Evolutionary conservation across 2,888 invertebrate genomes (phyloP).

Genomic region (Abrostola triplasia): DNA sequence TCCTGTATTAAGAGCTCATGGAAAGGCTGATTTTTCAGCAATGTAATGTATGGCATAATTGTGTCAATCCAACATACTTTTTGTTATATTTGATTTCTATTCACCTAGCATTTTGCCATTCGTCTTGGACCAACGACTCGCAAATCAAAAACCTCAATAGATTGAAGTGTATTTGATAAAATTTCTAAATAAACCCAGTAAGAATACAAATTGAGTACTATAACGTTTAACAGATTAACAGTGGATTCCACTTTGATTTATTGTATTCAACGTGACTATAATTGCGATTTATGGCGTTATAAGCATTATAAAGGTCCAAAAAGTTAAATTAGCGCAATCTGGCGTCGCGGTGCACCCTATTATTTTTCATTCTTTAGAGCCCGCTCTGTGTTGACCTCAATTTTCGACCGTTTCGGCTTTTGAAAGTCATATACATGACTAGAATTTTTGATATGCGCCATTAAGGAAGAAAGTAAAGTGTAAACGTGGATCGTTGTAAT

Average conservation of each 20-base stretch:
- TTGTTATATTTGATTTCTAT: too few relatives aligned
- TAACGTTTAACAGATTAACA: neutral
- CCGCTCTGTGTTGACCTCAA: constrained; percentile 23
- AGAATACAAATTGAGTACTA: too few relatives aligned
- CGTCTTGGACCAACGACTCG: too few relatives aligned
- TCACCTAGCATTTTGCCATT: too few relatives aligned
- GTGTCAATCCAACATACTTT: too few relatives aligned
- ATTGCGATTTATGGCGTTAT: constrained; percentile 50
- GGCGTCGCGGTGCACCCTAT: constrained; percentile 51
- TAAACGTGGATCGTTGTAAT: constrained; percentile 17
- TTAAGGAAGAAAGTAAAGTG: neutral
- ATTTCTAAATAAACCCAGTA: too few relatives aligned
- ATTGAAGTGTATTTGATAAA: too few relatives aligned
- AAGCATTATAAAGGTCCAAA: constrained; percentile 50
- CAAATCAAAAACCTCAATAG: too few relatives aligned
- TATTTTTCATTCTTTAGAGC: constrained; percentile 49
- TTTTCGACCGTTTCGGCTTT: constrained; percentile 19
- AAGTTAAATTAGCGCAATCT: constrained; percentile 63
- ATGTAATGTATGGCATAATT: too few relatives aligned
- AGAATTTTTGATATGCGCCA: constrained; percentile 1
- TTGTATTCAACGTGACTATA: constrained; percentile 36
- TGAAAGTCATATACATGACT: constrained; percentile 7
- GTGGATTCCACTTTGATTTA: constrained; percentile 6
- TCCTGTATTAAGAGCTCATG: too few relatives aligned
- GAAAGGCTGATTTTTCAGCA: too few relatives aligned